Percentiles rank a stretch among this genome's conserved stretches.
These are phyloP conservation scores for Seira ritae DNA, from an alignment of 2,888 invertebrate species.

Conservation along the genomic window DNA sequence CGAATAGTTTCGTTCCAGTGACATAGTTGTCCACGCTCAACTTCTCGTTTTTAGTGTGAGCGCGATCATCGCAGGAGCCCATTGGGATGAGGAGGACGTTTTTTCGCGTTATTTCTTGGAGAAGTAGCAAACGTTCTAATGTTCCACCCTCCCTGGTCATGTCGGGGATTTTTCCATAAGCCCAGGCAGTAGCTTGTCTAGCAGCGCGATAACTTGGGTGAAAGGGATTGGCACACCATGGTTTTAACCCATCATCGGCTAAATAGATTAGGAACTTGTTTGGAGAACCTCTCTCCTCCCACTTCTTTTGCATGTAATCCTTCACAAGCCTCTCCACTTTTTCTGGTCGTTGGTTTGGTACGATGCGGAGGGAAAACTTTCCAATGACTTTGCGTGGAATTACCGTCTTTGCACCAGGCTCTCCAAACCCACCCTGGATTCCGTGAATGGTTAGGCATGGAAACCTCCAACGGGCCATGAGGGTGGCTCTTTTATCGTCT, in stretches of 20 bases:
- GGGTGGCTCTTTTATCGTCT: constrained; percentile 86
- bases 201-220: constrained; percentile 96
- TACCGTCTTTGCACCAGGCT: constrained; percentile 95
- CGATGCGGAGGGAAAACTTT: constrained; percentile 97
- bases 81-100: constrained; percentile 96
- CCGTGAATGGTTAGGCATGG: constrained; percentile 97
- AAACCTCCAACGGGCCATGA: constrained; percentile 97
- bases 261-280: constrained; percentile 79
- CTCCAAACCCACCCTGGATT: constrained; percentile 95
- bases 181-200: constrained; percentile 85
- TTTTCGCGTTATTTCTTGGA: constrained; percentile 90
- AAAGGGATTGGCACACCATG: constrained; percentile 95
- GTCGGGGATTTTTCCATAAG: constrained; percentile 94
- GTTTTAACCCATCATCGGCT: constrained; percentile 76
- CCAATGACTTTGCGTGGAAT: constrained; percentile 95
- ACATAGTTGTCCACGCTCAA: constrained; percentile 94
- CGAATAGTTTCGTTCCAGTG: constrained; percentile 93
- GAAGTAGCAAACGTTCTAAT: constrained; percentile 49
- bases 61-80: constrained; percentile 96
- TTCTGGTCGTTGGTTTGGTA: constrained; percentile 94
- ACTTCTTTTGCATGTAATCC: constrained; percentile 85
- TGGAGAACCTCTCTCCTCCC: constrained; percentile 87
- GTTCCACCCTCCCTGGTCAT: constrained; percentile 95
- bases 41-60: constrained; percentile 99
- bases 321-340: constrained; percentile 88